phyloP scores from a whole-genome alignment of 2,113 vertebrate genomes.

The Stegostoma tigrinum region DNA sequence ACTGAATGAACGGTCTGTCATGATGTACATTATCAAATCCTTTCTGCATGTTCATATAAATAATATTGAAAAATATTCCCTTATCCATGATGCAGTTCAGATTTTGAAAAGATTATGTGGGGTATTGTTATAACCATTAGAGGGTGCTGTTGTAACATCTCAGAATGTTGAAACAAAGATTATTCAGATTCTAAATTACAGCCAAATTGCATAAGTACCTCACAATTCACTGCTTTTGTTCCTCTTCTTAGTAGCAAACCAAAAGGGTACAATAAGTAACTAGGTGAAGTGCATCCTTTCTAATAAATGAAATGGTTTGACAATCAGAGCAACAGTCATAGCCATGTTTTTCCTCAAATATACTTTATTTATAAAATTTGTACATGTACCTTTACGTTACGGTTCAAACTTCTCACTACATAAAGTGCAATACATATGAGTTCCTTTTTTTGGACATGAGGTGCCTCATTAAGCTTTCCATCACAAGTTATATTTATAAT shows the following conservation, averaged over 20 bases:
- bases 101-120: not conserved
- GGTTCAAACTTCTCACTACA: not conserved
- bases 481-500: not conserved
- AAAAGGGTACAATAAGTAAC: not conserved
- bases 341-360: not conserved
- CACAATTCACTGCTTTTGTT: not conserved
- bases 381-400: not conserved
- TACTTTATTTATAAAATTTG: not conserved
- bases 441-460: not conserved
- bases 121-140: not conserved
- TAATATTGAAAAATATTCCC: too few relatives aligned
- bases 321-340: not conserved
- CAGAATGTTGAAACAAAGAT: not conserved
- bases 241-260: not conserved
- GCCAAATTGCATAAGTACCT: not conserved
- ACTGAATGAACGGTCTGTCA: too few relatives aligned
- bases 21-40: too few relatives aligned
- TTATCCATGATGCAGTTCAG: not conserved
- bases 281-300: not conserved
- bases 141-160: slow-evolving; percentile 13
- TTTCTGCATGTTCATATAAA: too few relatives aligned
- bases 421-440: not conserved
- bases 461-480: not conserved
- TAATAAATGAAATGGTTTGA: not conserved
- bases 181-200: not conserved